Conservation (phyloP, 2,797 vertebrate genomes). For the Artibeus jamaicensis region DNA sequence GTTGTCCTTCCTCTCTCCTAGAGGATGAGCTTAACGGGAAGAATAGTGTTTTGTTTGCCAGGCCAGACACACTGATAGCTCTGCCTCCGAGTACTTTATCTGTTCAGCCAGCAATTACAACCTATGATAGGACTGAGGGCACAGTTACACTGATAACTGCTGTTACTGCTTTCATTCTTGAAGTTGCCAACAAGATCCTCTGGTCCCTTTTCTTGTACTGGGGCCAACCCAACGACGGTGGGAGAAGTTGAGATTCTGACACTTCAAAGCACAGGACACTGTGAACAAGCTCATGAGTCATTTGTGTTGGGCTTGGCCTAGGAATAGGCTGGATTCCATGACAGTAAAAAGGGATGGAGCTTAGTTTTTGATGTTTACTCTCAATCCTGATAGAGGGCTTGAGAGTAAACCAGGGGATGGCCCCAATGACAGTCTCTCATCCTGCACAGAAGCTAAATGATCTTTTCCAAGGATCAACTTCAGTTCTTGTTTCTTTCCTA, state of each 20-base stretch:
- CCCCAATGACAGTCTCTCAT: neutral
- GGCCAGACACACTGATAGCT: conserved; percentile 8
- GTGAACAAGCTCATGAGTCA: neutral
- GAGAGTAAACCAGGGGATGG: no score
- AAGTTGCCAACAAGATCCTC: conserved; percentile 21
- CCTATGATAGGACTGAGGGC: neutral
- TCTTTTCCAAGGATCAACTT: conserved; percentile 29
- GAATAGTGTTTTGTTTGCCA: conserved; percentile 45
- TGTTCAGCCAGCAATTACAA: conserved; percentile 55
- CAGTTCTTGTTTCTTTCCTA: neutral
- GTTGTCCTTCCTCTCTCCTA: neutral
- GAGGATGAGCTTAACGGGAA: conserved; percentile 24
- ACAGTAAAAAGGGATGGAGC: neutral
- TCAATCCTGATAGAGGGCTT: no score
- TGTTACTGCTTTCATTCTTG: conserved; percentile 41
- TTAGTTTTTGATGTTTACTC: neutral
- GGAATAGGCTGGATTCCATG: neutral
- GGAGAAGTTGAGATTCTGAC: conserved; percentile 11
- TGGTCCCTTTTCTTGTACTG: conserved; percentile 53
- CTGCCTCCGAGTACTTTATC: conserved; percentile 38
- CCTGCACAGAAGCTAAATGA: neutral
- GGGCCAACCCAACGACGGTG: neutral
- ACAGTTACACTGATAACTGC: conserved; percentile 11
- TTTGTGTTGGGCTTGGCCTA: conserved; percentile 41
- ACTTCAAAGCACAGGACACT: conserved; percentile 40